Conservation (phyloP, 1,140 invertebrate species). For the Eupristina koningsbergeri region DNA sequence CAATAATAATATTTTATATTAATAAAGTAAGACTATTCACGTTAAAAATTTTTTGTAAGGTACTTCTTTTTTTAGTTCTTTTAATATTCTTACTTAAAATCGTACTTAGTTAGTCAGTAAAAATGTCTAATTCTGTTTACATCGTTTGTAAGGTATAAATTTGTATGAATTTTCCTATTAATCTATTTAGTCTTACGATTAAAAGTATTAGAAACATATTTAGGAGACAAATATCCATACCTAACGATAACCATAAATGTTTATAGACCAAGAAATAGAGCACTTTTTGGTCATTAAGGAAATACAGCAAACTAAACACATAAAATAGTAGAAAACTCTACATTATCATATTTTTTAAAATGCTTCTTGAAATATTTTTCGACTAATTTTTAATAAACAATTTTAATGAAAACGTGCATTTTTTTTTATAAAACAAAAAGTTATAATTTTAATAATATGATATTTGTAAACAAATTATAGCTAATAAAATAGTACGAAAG, state of each 20-base stretch:
- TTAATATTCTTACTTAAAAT: constrained; percentile 31
- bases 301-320: too few species aligned
- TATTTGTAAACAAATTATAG: too few species aligned
- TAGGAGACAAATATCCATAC: background rate
- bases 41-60: constrained; percentile 17
- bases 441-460: too few species aligned
- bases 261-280: background rate
- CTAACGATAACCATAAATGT: background rate
- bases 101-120: constrained; percentile 26
- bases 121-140: constrained; percentile 34
- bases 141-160: constrained; percentile 38
- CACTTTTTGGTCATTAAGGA: too few species aligned
- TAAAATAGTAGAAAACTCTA: too few species aligned
- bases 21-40: constrained; percentile 44
- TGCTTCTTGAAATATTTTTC: too few species aligned
- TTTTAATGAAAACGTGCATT: too few species aligned
- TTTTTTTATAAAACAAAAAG: too few species aligned
- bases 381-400: too few species aligned
- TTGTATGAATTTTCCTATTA: constrained; percentile 16
- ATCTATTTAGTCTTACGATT: constrained; percentile 6
- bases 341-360: too few species aligned
- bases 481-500: too few species aligned
- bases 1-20: constrained; percentile 35
- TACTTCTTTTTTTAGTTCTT: constrained; percentile 4
- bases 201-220: background rate